These are phyloP conservation scores for Poecile atricapillus DNA, from an alignment of 2,113 vertebrate species.

Conservation along the genomic window DNA sequence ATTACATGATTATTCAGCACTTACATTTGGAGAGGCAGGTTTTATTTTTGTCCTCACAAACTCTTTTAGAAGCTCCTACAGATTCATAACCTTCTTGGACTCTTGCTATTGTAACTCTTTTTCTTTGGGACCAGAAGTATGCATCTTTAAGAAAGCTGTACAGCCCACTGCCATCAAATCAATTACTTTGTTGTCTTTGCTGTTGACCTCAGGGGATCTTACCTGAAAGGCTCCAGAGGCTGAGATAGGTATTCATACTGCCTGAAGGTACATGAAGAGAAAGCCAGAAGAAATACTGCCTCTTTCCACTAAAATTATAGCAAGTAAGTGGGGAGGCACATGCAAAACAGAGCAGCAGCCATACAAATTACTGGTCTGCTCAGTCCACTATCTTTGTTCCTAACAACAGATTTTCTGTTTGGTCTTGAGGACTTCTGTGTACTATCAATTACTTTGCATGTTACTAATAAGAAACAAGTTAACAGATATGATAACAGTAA, in stretches of 20 bases:
- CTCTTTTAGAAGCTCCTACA: constrained; percentile 3
- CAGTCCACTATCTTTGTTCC: neutral
- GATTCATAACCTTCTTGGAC: neutral
- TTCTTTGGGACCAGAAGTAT: neutral
- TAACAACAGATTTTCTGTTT: neutral
- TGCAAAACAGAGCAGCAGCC: neutral
- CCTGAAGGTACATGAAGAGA: neutral
- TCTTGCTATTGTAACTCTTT: neutral
- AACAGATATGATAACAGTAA: neutral
- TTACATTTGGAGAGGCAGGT: neutral
- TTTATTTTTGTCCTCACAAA: neutral
- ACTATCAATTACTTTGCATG: neutral
- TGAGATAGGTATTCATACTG: neutral
- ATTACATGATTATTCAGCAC: neutral
- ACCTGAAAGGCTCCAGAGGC: neutral
- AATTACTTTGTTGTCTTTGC: neutral
- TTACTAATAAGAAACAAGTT: neutral
- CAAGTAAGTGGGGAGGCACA: neutral
- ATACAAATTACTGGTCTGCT: neutral
- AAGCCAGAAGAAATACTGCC: neutral
- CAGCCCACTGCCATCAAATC: neutral
- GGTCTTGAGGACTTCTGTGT: neutral
- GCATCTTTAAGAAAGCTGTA: neutral
- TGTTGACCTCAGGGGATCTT: neutral
- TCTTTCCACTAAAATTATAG: neutral